Conservation (phyloP, 2,113 vertebrate species). For the Cyanocitta stelleri region DNA sequence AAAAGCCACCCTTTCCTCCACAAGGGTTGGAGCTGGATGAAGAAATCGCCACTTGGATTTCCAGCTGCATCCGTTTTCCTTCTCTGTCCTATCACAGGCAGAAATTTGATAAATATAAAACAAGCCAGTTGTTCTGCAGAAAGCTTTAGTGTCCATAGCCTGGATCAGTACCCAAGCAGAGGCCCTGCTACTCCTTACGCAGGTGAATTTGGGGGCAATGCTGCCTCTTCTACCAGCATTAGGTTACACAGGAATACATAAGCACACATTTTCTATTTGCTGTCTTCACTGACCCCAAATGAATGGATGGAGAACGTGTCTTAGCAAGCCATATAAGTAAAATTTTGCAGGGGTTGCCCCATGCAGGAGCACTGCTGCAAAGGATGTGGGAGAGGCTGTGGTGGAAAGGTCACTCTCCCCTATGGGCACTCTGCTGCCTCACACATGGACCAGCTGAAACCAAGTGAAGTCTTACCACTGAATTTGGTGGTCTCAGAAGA, state of each 20-base stretch:
- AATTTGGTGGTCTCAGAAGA: not conserved
- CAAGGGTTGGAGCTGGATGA: not conserved
- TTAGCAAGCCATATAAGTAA: accelerated
- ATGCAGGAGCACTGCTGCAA: not conserved
- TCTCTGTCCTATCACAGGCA: accelerated
- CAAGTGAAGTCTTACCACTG: not conserved
- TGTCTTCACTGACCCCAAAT: not conserved
- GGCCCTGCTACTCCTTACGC: not conserved
- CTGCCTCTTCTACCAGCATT: not conserved
- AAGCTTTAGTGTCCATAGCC: not conserved
- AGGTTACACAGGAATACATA: not conserved
- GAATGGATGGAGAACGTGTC: not conserved
- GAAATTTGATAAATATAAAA: not conserved
- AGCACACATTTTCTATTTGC: not conserved
- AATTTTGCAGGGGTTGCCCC: not conserved
- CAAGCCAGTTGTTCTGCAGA: not conserved
- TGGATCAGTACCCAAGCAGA: not conserved
- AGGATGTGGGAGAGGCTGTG: not conserved
- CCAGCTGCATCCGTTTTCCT: not conserved
- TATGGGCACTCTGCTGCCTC: not conserved
- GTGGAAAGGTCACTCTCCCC: not conserved
- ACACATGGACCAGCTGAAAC: not conserved
- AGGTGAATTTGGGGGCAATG: not conserved
- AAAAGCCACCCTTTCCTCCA: not conserved
- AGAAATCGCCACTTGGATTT: not conserved